Evolutionary conservation across 2,888 invertebrate genomes (phyloP), one percentile per base, ranked within the genome.

Genomic region (Ephialtes manifestator): DNA sequence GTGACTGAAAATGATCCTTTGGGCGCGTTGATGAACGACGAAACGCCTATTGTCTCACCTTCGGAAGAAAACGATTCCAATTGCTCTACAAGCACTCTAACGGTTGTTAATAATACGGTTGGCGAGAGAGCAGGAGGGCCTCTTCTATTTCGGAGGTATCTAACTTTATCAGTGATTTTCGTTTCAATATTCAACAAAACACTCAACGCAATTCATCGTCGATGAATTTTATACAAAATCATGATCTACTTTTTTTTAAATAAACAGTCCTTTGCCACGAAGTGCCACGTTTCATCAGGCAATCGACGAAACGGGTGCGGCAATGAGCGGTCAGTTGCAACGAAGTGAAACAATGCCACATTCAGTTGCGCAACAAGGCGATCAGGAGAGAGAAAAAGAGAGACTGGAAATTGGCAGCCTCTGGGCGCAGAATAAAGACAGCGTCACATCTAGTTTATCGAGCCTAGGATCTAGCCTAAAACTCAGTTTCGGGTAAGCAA

Each of bases 1-100:
- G 98, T 99, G 0, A 97, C 98, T 0, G 96, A 97, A 91, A 98
- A 98, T 94, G 99, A 99, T 94, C 99, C 99, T 0, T 95, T 99
- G 28, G 99, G 98, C 7, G 98, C 98, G 4, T 95, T 98, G 1
- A 91, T 94, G 74, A 93, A 93, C 74, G 94, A 94, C 65, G 94
- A 94, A 76, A 94, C 94, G 20, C 94, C 94, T 2, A 91, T 94
- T 68, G 93, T 94, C 28, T 94, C 94, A 15, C 94, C 94, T 35
- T 94, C 93, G 46, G 94, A 93, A 65, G 94, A 94, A 82, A 94
- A 94, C 75, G 94, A 94, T 81, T 94, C 94, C 0, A 94, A 94
- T 88, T 94, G 94, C 81, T 94, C 94, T n/a, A 93, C 94, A 31
- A 94, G 93, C 86, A 94, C 94, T 31, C 87, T 94, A 63, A 94